Evolutionary conservation across 2,797 vertebrate genomes (phyloP), one percentile per base, ranked within the genome.

Genomic region (Alfaro cultratus): DNA sequence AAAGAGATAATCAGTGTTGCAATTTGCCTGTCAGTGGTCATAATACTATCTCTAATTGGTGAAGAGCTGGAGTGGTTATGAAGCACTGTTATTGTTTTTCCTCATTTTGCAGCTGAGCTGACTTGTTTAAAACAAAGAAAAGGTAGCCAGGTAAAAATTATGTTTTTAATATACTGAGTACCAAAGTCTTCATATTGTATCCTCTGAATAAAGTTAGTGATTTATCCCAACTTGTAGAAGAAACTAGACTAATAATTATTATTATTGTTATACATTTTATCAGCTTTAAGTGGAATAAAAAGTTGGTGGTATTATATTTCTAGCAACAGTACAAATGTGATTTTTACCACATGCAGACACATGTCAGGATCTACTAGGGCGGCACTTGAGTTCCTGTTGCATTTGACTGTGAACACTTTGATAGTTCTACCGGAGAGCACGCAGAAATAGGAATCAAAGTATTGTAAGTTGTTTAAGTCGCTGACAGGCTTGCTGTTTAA

Each of bases 261-360:
- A 26, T n/a, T 91, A 86, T 75, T 71, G 85, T 88, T 78, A 77
- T 88, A 78, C 85, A 78, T 77, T 73, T 51, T 82, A 62, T 81
- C 75, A 81, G 70, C 76, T 62, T 86, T 9, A 57, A 78, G 62
- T 45, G 60, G 78, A 80, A 46, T 68, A 80, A 26, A 68, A 70
- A 86, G 70, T 49, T 74, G 67, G 43, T 53, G 64, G 12, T 11
- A 34, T 36, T 39, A 76, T 77, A 79, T 87, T 71, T 86, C 72
- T 81, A 75, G 47, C 75, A 72, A 64, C 1, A 21, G 55, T 18
- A 62, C n/a, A 82, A 60, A 77, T 31, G 15, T 60, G 34, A 74
- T 82, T 80, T 79, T 75, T 49, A 84, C 41, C 49, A 51, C 80
- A 75, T 51, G 43, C 53, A 62, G 83, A 83, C 72, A 87, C 39